Evolutionary conservation across 2,797 vertebrate genomes (phyloP), one percentile per base, ranked within the genome.

Genomic region (Heterohyrax brucei): DNA sequence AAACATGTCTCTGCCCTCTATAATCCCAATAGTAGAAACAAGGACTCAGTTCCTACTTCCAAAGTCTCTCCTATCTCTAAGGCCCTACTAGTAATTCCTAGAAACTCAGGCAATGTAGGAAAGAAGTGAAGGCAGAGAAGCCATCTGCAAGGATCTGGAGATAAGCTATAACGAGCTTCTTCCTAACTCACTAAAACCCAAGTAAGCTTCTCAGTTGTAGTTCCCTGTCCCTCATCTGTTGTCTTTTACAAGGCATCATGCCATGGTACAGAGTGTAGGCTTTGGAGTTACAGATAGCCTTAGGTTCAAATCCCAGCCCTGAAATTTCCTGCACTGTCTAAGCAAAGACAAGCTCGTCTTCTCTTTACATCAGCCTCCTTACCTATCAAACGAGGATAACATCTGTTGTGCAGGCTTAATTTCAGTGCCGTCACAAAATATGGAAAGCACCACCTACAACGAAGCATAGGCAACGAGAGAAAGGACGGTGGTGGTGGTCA

Each of bases 221-320:
- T 2, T 64, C 56, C 28, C 13, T 12, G 7, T 26, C 16, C 21
- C 56, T 1, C 39, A 66, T 82, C 78, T 53, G 18, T 12, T 21
- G 18, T 61, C 26, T 50, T 59, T 59, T n/a, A 56, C 56, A n/a
- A 70, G 30, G 78, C 64, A 62, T 53, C 44, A 44, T 7, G 66
- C 18, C 48, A 59, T 1, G 3, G 5, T 22, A 1, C 0, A 19
- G 18, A 39, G 33, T 1, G 3, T 7, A 33, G 28, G 46, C 33
- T 77, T 26, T 30, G 44, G 19, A 81, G 56, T 13, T 28, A 39
- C 39, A 76, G 77, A 33, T 5, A 56, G 62, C 39, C 7, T 72
- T 46, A 33, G 53, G 24, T 62, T 87, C 50, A 28, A 68, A 44
- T 24, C 12, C 21, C 33, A 92, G 46, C 70, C 85, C 5, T 48